Conservation (phyloP, 1,140 invertebrate species). For the Pseudomyrmex flavicornis region DNA sequence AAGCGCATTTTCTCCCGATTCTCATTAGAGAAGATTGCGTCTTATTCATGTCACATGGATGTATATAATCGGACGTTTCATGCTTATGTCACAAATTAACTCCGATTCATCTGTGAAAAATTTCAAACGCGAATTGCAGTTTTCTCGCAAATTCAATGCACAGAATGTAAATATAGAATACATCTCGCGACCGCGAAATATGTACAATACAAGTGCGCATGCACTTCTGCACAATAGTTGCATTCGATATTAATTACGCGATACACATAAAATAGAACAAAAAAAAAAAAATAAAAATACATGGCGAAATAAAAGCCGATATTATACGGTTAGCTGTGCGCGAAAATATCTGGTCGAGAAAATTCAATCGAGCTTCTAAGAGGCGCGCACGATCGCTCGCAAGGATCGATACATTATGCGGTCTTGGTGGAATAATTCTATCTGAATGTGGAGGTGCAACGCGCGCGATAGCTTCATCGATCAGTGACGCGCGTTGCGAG, state of each 20-base stretch:
- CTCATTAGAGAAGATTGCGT: constrained; percentile 22
- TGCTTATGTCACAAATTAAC: neutral
- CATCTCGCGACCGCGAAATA: too few relatives aligned
- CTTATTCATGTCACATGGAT: constrained; percentile 1
- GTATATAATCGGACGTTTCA: constrained; percentile 10
- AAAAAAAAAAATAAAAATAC: neutral
- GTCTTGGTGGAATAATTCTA: constrained; percentile 30
- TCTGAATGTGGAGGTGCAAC: constrained; percentile 4
- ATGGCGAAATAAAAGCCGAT: neutral
- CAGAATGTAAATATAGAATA: too few relatives aligned
- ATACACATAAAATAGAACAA: neutral
- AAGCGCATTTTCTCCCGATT: constrained; percentile 29
- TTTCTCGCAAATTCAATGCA: too few relatives aligned
- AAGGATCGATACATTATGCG: constrained; percentile 20
- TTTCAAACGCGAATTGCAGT: neutral
- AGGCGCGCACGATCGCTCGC: constrained; percentile 13
- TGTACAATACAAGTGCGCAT: neutral
- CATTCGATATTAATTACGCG: neutral
- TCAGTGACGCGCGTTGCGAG: constrained; percentile 21
- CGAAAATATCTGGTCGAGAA: neutral
- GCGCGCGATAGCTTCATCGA: constrained; percentile 12
- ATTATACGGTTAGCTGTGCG: neutral
- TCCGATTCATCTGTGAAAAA: neutral
- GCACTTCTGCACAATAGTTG: neutral
- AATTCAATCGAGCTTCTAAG: constrained; percentile 12